Conservation (phyloP, 2,113 vertebrate species). For the Lepisosteus oculatus region DNA sequence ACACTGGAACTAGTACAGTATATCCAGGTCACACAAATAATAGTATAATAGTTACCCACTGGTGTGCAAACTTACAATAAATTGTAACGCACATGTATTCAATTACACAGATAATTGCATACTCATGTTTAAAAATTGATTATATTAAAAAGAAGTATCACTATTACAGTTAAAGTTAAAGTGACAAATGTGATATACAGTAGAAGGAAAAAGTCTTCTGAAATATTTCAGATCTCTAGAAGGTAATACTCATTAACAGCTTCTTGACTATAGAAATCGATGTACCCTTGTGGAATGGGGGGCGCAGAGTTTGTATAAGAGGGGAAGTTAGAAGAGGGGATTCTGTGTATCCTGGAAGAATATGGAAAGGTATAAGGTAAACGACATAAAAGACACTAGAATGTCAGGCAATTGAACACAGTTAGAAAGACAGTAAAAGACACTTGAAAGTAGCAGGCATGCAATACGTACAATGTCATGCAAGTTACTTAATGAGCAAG, state of each 20-base stretch:
- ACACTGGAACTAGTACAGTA: too few relatives aligned
- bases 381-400: constrained; percentile 37
- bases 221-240: neutral
- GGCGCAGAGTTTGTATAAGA: constrained; percentile 61
- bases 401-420: constrained; percentile 33
- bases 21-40: too few relatives aligned
- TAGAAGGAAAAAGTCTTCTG: too few relatives aligned
- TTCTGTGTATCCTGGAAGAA: constrained; percentile 70
- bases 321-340: constrained; percentile 70
- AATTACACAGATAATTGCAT: too few relatives aligned
- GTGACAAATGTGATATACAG: too few relatives aligned
- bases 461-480: neutral
- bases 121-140: too few relatives aligned
- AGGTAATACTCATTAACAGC: constrained; percentile 6
- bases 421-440: constrained; percentile 19
- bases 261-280: constrained; percentile 43
- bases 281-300: constrained; percentile 70
- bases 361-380: constrained; percentile 55
- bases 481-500: constrained; percentile 13
- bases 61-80: too few relatives aligned
- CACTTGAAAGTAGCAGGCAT: constrained; percentile 17
- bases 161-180: too few relatives aligned
- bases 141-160: too few relatives aligned
- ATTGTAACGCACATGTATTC: too few relatives aligned
- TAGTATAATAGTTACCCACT: too few relatives aligned